These are phyloP conservation scores for Puma concolor DNA, from an alignment of 2,113 vertebrate species.

Conservation along the genomic window DNA sequence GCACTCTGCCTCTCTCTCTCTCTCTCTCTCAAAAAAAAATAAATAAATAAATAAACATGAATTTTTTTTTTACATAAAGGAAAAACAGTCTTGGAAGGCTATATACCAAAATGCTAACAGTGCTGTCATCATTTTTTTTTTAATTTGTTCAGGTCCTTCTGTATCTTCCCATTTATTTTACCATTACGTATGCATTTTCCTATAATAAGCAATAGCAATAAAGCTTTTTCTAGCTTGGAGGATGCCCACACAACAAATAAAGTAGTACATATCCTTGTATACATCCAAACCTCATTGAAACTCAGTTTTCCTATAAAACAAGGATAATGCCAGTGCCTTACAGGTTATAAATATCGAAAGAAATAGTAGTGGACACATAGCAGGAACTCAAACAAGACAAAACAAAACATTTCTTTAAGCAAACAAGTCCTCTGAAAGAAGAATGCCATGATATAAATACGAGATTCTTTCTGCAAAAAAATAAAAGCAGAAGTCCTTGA, in stretches of 20 bases:
- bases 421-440: not conserved
- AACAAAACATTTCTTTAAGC: not conserved
- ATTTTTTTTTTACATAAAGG: not conserved
- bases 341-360: constrained; percentile 10
- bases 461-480: not conserved
- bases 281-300: constrained; percentile 20
- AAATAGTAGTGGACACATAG: not conserved
- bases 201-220: not conserved
- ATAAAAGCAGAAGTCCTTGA: not conserved
- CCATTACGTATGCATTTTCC: not conserved
- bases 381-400: not conserved
- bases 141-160: not conserved
- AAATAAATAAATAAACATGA: too few relatives aligned
- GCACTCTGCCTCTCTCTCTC: too few relatives aligned
- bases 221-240: constrained; percentile 35
- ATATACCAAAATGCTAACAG: not conserved
- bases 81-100: not conserved
- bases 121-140: not conserved
- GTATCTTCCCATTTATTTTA: constrained; percentile 31
- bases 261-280: not conserved
- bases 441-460: not conserved
- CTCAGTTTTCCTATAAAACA: not conserved
- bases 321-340: not conserved
- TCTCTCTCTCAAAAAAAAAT: too few relatives aligned
- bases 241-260: constrained; percentile 21